Evolutionary conservation across 2,113 vertebrate species (phyloP).

Genomic region (Petrocephalus microphthalmus): DNA sequence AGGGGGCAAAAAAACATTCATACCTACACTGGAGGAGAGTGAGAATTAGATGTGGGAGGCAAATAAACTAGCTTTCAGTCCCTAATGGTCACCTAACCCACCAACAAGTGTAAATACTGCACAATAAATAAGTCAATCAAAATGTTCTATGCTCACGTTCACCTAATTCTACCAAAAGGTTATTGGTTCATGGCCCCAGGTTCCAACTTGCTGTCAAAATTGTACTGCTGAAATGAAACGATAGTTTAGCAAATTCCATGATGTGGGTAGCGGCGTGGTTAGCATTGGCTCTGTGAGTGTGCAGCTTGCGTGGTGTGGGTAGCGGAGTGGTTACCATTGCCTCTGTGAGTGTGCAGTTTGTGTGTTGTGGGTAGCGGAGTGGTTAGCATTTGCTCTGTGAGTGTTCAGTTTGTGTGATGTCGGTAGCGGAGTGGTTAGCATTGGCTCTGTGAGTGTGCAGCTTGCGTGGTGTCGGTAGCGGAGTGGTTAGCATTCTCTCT

Average conservation of each 20-base stretch:
- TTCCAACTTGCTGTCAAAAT: not conserved
- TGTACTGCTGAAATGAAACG: not conserved
- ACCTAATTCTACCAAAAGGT: not conserved
- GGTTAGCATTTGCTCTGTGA: too few relatives aligned
- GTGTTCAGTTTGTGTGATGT: too few relatives aligned
- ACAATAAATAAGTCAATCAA: not conserved
- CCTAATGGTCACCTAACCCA: not conserved
- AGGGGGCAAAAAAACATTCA: not conserved
- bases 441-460: too few relatives aligned
- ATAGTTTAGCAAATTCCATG: not conserved
- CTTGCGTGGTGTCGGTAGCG: too few relatives aligned
- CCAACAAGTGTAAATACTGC: not conserved
- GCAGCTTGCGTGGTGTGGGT: not conserved
- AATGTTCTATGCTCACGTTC: not conserved
- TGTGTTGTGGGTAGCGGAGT: not conserved
- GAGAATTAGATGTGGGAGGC: not conserved
- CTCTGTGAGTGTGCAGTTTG: not conserved
- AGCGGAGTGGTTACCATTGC: not conserved
- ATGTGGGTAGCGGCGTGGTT: too few relatives aligned
- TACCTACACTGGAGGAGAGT: not conserved
- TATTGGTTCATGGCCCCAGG: not conserved
- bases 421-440: too few relatives aligned
- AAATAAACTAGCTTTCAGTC: not conserved
- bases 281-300: too few relatives aligned
- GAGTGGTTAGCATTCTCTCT: too few relatives aligned